Evolutionary conservation across 2,888 invertebrate species (phyloP), one percentile per base, ranked within the genome.

Genomic region (Philonicus albiceps): DNA sequence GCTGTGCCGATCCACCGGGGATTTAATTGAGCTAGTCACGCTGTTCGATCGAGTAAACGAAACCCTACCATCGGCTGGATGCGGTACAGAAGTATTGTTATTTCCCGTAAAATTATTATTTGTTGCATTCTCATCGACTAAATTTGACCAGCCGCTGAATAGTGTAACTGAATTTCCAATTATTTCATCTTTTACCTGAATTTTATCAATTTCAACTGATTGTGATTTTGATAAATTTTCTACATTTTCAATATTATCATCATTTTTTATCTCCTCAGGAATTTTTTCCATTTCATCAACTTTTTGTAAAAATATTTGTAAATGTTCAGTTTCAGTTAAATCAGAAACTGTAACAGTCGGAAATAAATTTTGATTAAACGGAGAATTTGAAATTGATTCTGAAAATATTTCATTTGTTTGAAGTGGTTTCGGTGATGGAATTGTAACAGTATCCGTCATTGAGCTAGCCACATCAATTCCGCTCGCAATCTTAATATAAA

Each of bases 401-500:
- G 91, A 90, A 85, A 92, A 92, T 2, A 92, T 89, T 88, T 92
- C 91, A 86, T 91, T 92, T 2, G 91, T 90, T 75, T 89, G 90
- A 13, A 92, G 86, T 2, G 92, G 92, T 86, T 91, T 90, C 3
- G 92, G 92, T 6, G 90, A 90, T 0, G 92, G 91, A 85, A 92
- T 91, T 8, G 92, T 88, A 90, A 90, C 91, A 91, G 94, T 91
- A 90, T 94, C 91, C 89, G 90, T 91, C 13, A 94, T 91, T 37
- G 94, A 94, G 90, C 95, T 95, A 0, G 96, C 97, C 7, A 97
- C 95, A 93, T 97, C 97, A 43, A 96, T 93, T 11, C 96, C 96
- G 86, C 95, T 94, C 89, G 95, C 94, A n/a, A 95, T 94, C 93
- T 93, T 64, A 37, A 6, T 49, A n/a, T 49, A 6, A n/a, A 49